Evolutionary conservation across 2,113 vertebrate genomes (phyloP), one percentile per base, ranked within the genome.

Genomic region (Pseudopipra pipra): DNA sequence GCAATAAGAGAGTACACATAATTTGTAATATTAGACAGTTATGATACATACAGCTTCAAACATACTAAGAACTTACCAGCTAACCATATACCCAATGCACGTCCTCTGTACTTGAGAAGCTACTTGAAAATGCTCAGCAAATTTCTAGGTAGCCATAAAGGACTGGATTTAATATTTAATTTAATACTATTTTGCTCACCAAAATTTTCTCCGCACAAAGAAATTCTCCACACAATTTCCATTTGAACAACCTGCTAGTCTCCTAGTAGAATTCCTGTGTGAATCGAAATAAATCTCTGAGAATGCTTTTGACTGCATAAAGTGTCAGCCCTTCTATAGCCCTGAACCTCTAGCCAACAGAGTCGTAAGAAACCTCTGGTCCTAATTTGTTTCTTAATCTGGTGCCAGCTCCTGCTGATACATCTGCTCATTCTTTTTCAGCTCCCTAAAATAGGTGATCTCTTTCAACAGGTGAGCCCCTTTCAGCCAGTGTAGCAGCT

Each of bases 391-490:
- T 92, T 90, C 88, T 92, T 96, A 73, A 79, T 58, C 25, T 58
- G 41, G 16, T 87, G 88, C 93, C 92, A 96, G 83, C 52, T 93
- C 93, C 80, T 85, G 83, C 90, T 93, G 92, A 94, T 83, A 92
- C 86, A 96, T 94, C 95, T 97, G 90, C 83, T 95, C 31, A 0
- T 79, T 93, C 61, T 87, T 90, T 90, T 89, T 63, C 70, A 79
- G 65, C 88, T 89, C 86, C 56, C 46, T 11, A 85, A 84, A 77
- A 75, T 33, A 61, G 79, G 70, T 1, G 4, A 51, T 39, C 41
- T 70, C 70, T 92, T 77, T 96, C 96, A 97, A 97, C 96, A 96
- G 93, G 96, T 97, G 70, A 95, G 70, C n/a, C 73, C 79, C 55
- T 91, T 82, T 76, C 83, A 93, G 95, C 85, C 95, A 92, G 76